Conservation (phyloP, 2,797 vertebrate genomes). For the Coregonus sp. region DNA sequence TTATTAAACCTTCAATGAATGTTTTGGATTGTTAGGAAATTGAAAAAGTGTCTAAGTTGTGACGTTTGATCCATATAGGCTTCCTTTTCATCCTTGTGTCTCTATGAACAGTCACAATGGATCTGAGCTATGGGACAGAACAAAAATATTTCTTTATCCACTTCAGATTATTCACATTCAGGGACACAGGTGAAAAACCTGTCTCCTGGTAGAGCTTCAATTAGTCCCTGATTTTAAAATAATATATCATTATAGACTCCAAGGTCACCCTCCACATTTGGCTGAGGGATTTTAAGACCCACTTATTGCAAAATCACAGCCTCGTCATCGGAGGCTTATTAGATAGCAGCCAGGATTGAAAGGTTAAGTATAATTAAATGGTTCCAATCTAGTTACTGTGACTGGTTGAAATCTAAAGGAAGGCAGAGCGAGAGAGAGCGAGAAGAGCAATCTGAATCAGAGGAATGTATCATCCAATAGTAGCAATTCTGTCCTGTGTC, state of each 20-base stretch:
- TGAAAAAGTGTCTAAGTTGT: neutral
- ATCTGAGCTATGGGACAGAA: neutral
- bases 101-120: neutral
- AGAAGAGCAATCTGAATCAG: neutral
- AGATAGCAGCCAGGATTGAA: slow-evolving; percentile 21
- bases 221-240: slow-evolving; percentile 60
- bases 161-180: slow-evolving; percentile 7
- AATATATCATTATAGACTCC: slow-evolving; percentile 60
- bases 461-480: slow-evolving; percentile 10
- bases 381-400: slow-evolving; percentile 42
- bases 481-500: neutral
- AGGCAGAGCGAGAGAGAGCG: neutral
- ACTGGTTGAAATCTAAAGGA: slow-evolving; percentile 20
- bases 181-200: slow-evolving; percentile 18
- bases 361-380: slow-evolving; percentile 59
- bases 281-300: slow-evolving; percentile 55
- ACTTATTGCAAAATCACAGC: slow-evolving; percentile 51
- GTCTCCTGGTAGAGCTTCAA: slow-evolving; percentile 52
- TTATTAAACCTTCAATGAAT: slow-evolving; percentile 28
- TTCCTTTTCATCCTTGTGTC: neutral
- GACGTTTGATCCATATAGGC: neutral
- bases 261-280: slow-evolving; percentile 44
- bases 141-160: neutral
- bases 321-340: slow-evolving; percentile 44
- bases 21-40: neutral